Base-by-base conservation (phyloP, 1,140 invertebrate species). In the Saccostrea echinata region DNA sequence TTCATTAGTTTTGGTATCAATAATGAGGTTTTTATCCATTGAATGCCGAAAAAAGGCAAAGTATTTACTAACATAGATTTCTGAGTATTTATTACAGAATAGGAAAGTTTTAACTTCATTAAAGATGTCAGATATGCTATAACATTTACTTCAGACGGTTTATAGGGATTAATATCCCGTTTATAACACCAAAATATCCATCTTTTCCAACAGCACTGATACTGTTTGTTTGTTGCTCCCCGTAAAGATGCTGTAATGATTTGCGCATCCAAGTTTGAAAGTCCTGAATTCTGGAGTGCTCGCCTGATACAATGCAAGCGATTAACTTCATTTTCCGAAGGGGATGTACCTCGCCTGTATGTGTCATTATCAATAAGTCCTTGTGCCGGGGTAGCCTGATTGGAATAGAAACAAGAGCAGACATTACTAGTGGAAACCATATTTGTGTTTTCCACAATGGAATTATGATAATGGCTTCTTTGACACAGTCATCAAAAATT, bases 111-210 rank as follows among this genome's bases (percentile, higher is more conserved):
- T 24, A 71, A n/a, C 16, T 30, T 9, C 12, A 51, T 24, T 27
- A 90, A 76, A 24, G 18, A 61, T 57, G 76, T 43, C 18, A 90
- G 84, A 86, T 86, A 86, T 18, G 27, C n/a, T 9, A 87, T 30
- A 53, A 88, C 82, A 30, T 13, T 64, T 11, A 51, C 76, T 76
- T 83, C 84, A 90, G 61, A 21, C 3, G 84, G 61, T 43, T 18
- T 27, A 87, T 85, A 35, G 71, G 87, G 55, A 90, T 87, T 82
- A 13, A 61, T 33, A 55, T 84, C n/a, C 53, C 76, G 24, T 82
- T 30, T 4, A 76, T 27, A 4, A 86, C 89, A 88, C 89, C 89
- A 88, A 88, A 87, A 16, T 21, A 35, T 43, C 88, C 89, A 90
- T 53, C 33, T 51, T 61, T 11, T 61, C 88, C 89, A 90, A 1